A percentile compares a stretch with the other conserved stretches of the same genome.
These are phyloP conservation scores for Podargus strigoides DNA, from an alignment of 2,797 vertebrate genomes.

Conservation along the genomic window DNA sequence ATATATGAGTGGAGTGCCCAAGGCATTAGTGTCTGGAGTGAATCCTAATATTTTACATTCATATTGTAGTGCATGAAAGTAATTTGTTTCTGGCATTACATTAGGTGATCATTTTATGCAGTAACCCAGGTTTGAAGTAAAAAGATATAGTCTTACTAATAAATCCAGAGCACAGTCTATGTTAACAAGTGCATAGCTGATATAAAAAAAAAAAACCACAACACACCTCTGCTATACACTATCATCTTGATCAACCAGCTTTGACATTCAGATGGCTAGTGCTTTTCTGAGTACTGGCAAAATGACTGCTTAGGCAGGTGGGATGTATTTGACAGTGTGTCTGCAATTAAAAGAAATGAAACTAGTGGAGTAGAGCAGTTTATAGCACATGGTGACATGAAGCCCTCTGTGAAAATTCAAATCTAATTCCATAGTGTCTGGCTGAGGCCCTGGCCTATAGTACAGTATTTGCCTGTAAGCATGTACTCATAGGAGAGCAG, in stretches of 20 bases:
- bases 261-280: not conserved
- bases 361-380: not conserved
- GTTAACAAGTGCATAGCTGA: not conserved
- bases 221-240: not conserved
- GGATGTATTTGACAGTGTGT: not conserved
- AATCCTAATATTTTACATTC: not conserved
- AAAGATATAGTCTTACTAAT: not conserved
- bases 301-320: not conserved
- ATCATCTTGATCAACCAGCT: not conserved
- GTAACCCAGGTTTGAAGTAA: not conserved
- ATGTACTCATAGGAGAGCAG: not conserved
- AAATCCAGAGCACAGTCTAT: not conserved
- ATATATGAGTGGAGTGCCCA: not conserved
- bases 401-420: not conserved
- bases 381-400: not conserved
- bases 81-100: constrained; percentile 3
- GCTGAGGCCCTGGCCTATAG: not conserved
- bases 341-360: not conserved
- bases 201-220: not conserved
- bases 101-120: not conserved
- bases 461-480: not conserved
- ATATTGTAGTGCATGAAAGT: not conserved
- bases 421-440: not conserved
- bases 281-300: not conserved
- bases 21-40: not conserved